These are phyloP conservation scores for Amazona guildingii DNA, from an alignment of 2,113 vertebrate genomes.

Conservation along the genomic window DNA sequence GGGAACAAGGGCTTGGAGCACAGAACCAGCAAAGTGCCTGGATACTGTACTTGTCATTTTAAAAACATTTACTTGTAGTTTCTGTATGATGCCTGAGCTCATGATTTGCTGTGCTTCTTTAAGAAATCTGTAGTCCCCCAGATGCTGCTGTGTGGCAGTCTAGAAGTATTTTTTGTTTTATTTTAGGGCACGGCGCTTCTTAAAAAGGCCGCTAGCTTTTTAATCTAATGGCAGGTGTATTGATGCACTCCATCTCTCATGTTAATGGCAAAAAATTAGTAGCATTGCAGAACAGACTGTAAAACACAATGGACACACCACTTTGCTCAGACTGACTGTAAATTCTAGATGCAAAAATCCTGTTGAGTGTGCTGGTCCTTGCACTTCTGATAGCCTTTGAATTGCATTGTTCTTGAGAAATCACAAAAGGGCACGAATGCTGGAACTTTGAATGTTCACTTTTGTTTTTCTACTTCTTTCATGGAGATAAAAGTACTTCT, in stretches of 20 bases:
- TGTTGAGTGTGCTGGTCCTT: not conserved
- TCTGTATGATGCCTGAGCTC: not conserved
- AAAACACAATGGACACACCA: not conserved
- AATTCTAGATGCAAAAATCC: not conserved
- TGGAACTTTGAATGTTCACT: not conserved
- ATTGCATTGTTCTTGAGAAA: not conserved
- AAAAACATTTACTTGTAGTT: not conserved
- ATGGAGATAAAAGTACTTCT: not conserved
- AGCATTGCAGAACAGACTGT: not conserved
- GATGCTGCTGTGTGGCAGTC: not conserved
- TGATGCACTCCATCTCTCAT: not conserved
- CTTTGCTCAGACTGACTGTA: not conserved
- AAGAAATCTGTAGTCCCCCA: not conserved
- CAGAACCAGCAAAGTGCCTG: not conserved
- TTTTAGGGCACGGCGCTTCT: not conserved
- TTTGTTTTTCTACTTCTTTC: not conserved
- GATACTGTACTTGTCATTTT: not conserved
- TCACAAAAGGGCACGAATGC: not conserved
- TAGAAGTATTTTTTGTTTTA: not conserved
- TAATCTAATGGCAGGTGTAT: not conserved
- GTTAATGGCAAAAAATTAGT: not conserved
- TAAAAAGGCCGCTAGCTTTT: not conserved
- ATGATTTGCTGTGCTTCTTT: not conserved
- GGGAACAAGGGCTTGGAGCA: not conserved
- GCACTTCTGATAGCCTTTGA: not conserved